phyloP scores from a whole-genome alignment of 2,113 vertebrate species.

The Chrysemys picta region DNA sequence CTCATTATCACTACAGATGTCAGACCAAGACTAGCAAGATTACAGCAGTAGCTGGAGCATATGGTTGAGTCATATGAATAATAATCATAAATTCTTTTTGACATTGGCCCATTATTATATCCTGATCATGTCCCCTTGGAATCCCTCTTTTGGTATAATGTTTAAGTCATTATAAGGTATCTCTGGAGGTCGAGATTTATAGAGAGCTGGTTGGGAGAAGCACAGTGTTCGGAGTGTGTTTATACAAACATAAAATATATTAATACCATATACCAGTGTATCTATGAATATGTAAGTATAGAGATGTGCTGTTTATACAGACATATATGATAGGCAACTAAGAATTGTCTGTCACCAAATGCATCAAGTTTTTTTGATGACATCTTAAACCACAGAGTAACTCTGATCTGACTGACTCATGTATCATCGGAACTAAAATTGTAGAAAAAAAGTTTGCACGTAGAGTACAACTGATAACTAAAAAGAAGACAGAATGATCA shows the following conservation, averaged over 20 bases:
- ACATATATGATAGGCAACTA: background rate
- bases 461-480: background rate
- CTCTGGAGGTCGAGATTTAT: slow-evolving; percentile 77
- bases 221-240: slow-evolving; percentile 70
- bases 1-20: slow-evolving; percentile 86
- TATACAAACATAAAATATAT: slow-evolving; percentile 66
- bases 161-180: slow-evolving; percentile 78
- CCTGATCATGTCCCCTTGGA: slow-evolving; percentile 80
- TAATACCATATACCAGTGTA: slow-evolving; percentile 62
- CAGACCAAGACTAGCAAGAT: slow-evolving; percentile 73
- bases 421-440: background rate
- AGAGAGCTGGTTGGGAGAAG: slow-evolving; percentile 74
- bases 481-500: no score
- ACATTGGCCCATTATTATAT: slow-evolving; percentile 81
- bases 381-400: background rate
- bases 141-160: slow-evolving; percentile 73
- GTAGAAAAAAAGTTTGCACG: background rate
- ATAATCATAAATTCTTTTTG: slow-evolving; percentile 83
- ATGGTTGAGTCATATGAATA: slow-evolving; percentile 81
- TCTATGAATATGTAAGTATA: slow-evolving; percentile 7
- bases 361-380: background rate
- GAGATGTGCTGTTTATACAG: background rate
- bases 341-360: background rate
- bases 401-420: background rate
- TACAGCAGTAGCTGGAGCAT: slow-evolving; percentile 79